These are phyloP conservation scores for Spea multiplicata DNA, from an alignment of 2,113 vertebrate genomes.

Conservation along the genomic window DNA sequence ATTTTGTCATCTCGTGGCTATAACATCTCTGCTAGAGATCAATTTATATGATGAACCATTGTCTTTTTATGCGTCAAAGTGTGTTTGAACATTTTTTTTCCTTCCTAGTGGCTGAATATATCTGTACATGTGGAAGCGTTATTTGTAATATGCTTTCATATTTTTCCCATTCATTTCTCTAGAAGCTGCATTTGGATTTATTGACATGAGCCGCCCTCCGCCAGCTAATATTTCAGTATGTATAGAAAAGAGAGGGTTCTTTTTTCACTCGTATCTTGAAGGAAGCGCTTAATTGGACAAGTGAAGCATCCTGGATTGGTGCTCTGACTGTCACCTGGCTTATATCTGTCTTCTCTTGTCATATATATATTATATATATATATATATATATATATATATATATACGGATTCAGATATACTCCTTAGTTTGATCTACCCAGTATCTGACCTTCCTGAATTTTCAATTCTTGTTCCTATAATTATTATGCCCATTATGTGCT, in stretches of 20 bases:
- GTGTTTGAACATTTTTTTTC: constrained; percentile 4
- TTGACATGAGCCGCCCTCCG: constrained; percentile 23
- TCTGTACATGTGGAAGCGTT: constrained; percentile 17
- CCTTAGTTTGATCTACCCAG: constrained; percentile 19
- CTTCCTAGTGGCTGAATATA: constrained; percentile 2
- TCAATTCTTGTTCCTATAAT: background rate
- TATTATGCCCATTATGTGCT: background rate
- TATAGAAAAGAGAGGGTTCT: constrained; percentile 33
- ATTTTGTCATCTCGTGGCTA: too few relatives aligned
- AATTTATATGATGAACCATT: background rate
- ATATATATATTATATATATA: too few relatives aligned
- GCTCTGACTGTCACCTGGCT: constrained; percentile 18
- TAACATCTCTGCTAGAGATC: background rate
- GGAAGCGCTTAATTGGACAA: constrained; percentile 45
- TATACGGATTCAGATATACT: constrained; percentile 36
- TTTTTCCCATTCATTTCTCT: constrained; percentile 40
- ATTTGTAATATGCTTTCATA: constrained; percentile 29
- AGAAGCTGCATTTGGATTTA: constrained; percentile 27
- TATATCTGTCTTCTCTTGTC: constrained; percentile 34
- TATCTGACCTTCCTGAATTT: background rate
- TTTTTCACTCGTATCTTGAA: constrained; percentile 39
- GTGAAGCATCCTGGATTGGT: constrained; percentile 42
- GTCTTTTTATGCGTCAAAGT: background rate
- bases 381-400: too few relatives aligned
- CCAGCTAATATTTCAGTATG: constrained; percentile 35